Conservation (phyloP, 2,113 vertebrate genomes). For the Crotalus tigris region DNA sequence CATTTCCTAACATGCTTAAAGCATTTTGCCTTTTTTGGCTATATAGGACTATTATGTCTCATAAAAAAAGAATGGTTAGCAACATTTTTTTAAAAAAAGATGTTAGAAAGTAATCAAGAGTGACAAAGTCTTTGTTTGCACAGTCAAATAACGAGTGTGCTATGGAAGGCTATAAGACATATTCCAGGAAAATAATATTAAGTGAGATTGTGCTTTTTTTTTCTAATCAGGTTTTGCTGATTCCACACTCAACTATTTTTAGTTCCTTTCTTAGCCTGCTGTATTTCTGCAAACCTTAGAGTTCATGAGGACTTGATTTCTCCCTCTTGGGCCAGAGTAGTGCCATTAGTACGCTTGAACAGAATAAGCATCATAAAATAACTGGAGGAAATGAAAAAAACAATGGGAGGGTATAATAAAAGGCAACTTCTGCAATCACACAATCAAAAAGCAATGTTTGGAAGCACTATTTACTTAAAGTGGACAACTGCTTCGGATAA, state of each 20-base stretch:
- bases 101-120: background rate
- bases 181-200: background rate
- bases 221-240: background rate
- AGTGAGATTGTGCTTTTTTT: background rate
- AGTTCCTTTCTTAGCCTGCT: background rate
- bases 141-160: background rate
- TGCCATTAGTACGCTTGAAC: background rate
- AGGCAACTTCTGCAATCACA: background rate
- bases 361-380: background rate
- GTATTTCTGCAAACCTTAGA: background rate
- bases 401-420: background rate
- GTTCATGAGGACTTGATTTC: background rate
- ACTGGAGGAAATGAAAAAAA: background rate
- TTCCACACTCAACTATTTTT: background rate
- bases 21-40: conserved; percentile 9
- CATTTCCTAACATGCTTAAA: background rate
- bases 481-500: background rate
- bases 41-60: background rate
- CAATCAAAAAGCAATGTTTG: background rate
- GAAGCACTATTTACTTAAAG: background rate
- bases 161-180: background rate
- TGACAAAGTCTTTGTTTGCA: background rate
- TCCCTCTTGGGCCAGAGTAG: background rate
- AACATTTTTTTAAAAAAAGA: background rate
- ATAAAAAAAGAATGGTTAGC: background rate